Percentiles rank a stretch among this genome's conserved stretches.
Evolutionary conservation across 2,113 vertebrate genomes (phyloP).

Genomic region (Chauna torquata): DNA sequence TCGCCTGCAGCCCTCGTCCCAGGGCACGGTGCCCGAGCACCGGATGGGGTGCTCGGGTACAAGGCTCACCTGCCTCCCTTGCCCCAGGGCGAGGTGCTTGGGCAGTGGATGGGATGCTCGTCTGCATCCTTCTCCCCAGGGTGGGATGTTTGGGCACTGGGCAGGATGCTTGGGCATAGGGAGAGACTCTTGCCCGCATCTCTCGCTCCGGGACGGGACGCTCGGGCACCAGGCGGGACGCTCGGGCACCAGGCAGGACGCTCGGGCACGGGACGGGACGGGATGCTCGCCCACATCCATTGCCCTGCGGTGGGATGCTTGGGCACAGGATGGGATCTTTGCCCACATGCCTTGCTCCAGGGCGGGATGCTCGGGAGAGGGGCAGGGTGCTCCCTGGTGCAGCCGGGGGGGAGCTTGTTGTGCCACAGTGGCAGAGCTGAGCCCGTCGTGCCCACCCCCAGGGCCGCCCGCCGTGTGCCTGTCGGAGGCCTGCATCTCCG

Average conservation of each 20-base stretch:
- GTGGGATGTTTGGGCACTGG: not conserved
- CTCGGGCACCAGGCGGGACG: not conserved
- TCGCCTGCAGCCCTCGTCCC: not conserved
- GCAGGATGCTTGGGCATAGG: not conserved
- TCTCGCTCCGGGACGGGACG: not conserved
- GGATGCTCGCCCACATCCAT: rapidly evolving
- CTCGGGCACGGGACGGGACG: too few relatives aligned
- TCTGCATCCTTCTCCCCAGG: not conserved
- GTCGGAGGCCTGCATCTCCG: constrained; percentile 86
- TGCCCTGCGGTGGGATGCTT: not conserved
- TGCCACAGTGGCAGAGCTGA: not conserved
- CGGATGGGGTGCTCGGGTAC: not conserved
- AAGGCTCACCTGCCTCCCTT: not conserved
- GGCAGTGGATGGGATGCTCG: rapidly evolving
- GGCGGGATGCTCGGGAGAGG: not conserved
- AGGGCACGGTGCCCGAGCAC: not conserved
- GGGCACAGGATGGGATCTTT: not conserved
- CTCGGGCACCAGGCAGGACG: not conserved
- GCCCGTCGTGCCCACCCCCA: not conserved
- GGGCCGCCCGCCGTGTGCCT: constrained; percentile 81
- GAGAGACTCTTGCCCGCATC: not conserved
- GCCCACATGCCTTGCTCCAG: rapidly evolving
- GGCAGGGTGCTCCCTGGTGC: not conserved
- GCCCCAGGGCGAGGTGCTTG: rapidly evolving
- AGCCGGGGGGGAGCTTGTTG: rapidly evolving